Base-by-base conservation (phyloP, 2,797 vertebrate genomes). In the Spea hammondii region DNA sequence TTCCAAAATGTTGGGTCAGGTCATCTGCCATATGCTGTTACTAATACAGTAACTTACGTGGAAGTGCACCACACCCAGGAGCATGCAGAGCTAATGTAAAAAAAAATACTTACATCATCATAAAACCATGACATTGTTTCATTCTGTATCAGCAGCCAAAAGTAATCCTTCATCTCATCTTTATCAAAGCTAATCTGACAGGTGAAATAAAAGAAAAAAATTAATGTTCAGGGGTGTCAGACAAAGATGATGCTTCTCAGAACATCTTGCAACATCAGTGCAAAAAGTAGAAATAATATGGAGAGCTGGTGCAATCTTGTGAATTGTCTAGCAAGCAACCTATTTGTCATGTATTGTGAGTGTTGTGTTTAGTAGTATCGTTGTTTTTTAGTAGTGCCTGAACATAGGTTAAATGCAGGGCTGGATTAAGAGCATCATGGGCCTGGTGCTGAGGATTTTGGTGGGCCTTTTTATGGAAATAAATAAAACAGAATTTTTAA, bases 51-150 rank as follows among this genome's bases (percentile, higher is more conserved):
- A 11, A 53, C 76, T 46, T 51, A 76, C 46, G 54, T 49, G 66
- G 66, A 57, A 14, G 13, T 51, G 55, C 44, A 70, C 77, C 77
- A 60, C 70, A 79, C 70, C 70, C 70, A 73, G 51, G 46, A 49
- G 45, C 69, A 72, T 65, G 60, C 76, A 49, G 60, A 72, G 53
- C 65, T 65, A 71, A 46, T 71, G 17, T 57, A 14, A n/a, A 50
- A 62, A 44, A 69, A 65, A 49, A 66, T 32, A 48, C 62, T 72
- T 67, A 67, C 51, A 32, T 72, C 77, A 73, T 54, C 59, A 11
- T 46, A 50, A 59, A 67, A 57, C 51, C 70, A 79, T 79, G 57
- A 45, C 17, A 70, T 47, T 76, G 74, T n/a, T 54, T 64, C 51
- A 44, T 77, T 70, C 9, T n/a, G 9, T 60, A 51, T 59, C 62